These are phyloP conservation scores for Tachina grossa DNA, from an alignment of 2,888 invertebrate genomes.

Conservation along the genomic window DNA sequence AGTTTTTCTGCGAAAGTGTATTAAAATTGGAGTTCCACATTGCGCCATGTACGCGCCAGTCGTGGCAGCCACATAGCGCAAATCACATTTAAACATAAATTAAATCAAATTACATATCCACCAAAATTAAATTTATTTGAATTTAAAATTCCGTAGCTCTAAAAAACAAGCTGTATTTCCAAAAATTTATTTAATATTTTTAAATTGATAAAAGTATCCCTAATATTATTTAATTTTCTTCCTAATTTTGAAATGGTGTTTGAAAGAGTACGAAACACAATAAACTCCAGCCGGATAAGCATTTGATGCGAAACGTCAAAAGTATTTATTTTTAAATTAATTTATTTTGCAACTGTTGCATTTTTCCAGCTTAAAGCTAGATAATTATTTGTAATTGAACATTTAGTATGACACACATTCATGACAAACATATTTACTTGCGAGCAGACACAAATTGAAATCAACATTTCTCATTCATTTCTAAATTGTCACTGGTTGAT, in stretches of 20 bases:
- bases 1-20: too few species aligned
- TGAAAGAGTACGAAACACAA: neutral
- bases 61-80: too few species aligned
- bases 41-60: too few species aligned
- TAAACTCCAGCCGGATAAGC: constrained; percentile 37
- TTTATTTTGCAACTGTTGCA: constrained; percentile 12
- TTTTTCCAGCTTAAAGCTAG: constrained; percentile 37
- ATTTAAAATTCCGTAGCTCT: too few species aligned
- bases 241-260: neutral
- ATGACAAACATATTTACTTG: neutral
- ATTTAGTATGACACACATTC: constrained; percentile 43
- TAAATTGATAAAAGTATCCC: too few species aligned
- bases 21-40: too few species aligned
- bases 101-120: too few species aligned
- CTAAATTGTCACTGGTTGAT: constrained; percentile 43
- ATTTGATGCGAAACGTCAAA: constrained; percentile 21
- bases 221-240: neutral
- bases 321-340: constrained; percentile 40
- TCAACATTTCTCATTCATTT: constrained; percentile 34
- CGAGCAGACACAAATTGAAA: constrained; percentile 31
- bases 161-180: too few species aligned
- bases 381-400: constrained; percentile 66
- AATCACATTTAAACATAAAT: too few species aligned
- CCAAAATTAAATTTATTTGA: too few species aligned
- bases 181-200: too few species aligned